Evolutionary conservation across 37 sponge, comb jelly and placozoan genomes (phyloP), one percentile per base, ranked within the genome.

Genomic region (Aphrocallistes beatrix): DNA sequence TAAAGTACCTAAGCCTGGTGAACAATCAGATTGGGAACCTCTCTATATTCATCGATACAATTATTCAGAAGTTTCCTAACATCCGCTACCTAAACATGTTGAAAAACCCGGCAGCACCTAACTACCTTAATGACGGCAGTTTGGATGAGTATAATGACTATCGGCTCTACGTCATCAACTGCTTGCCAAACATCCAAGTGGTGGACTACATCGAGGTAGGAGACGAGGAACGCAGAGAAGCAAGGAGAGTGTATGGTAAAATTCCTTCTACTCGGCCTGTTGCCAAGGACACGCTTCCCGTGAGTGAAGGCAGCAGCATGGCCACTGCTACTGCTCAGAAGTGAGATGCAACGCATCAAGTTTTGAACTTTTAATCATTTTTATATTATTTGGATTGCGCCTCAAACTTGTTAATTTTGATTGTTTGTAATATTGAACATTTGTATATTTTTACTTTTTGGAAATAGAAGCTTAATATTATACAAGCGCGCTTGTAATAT

Each of bases 81-180:
- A 51, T 95, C 50, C 34, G 34, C 37, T 86, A 90, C 51, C 60
- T 95, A 37, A 88, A 87, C 37, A 91, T 95, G 93, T 91, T 95
- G 93, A 93, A 95, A 51, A 95, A 95, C 81, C 86, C 51, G 28
- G 96, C 96, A 37, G 91, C 93, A 10, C 96, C 96, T 0, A 93
- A 92, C 82, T 95, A 90, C 69, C 93, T 95, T 85, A 95, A 95
- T 88, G 92, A 89, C 19, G 96, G 96, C 0, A 83, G 88, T 34
- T 84, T 82, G 17, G 82, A 93, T 39, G 87, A 91, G 8, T 93
- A 91, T 82, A 48, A 85, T 23, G 96, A 95, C 60, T 95, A 91
- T 81, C 89, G 95, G 83, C 84, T 85, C 1, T 94, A 87, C 83
- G 91, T 90, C 0, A 90, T 92, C 75, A 90, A 91, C 37, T 85